Evolutionary conservation across 1,140 invertebrate species (phyloP), one percentile per base, ranked within the genome.

Genomic region (Pachypeltis micranthus): DNA sequence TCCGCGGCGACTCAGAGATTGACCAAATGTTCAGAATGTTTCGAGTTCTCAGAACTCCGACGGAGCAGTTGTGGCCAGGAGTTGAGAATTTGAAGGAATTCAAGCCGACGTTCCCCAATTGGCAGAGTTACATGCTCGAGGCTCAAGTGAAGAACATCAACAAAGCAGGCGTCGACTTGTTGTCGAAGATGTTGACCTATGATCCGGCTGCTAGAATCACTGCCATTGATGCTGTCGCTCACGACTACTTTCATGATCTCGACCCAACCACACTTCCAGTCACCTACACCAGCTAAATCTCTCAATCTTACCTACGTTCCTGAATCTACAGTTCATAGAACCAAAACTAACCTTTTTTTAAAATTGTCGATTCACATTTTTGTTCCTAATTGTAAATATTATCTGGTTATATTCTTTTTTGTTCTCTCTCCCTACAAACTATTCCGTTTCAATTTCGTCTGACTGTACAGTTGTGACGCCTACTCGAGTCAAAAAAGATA

Each of bases 1-100:
- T 96, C 73, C 91, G 94, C 74, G 93, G 93, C 34, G 93, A 96
- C 72, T 95, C 91, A 7, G 93, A 96, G 78, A 96, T 96, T 68
- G 93, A 97, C 76, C 92, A 97, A 70, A 76, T 96, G 0, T 97
- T 95, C 72, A 80, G 90, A 68, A 95, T 96, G 72, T 96, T 96
- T 72, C 81, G 81, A 78, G 67, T 80, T 64, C 63, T 85, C 29
- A 73, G 76, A 1, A 85, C 83, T 1, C 83, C 83, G 26, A 81
- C 74, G 24, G 83, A 85, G 66, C 74, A 79, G 54, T 74, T 73
- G 16, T 86, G 83, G 84, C 78, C 79, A 3, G 82, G 80, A 24
- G 80, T 86, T 1, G 74, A 76, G 2, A 71, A 79, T 64, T 67
- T 86, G 28, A 81, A 80, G 1, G 82, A 85, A 65, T 85, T 78